These are phyloP conservation scores for Crypturellus undulatus DNA, from an alignment of 2,113 vertebrate genomes.

Conservation along the genomic window DNA sequence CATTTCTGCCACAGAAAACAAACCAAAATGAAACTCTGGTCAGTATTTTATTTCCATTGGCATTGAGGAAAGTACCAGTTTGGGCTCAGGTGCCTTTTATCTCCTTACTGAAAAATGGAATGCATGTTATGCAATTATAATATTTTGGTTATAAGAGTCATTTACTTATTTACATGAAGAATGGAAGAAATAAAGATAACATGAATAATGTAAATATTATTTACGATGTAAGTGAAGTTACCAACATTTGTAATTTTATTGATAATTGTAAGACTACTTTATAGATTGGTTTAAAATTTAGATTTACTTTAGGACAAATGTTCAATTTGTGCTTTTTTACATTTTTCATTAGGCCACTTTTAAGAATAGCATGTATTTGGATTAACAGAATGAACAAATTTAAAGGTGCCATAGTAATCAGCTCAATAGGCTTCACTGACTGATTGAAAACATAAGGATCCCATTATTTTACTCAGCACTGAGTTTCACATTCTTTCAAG, in stretches of 20 bases:
- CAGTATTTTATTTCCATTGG: neutral
- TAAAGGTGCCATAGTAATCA: neutral
- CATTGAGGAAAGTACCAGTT: neutral
- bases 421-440: neutral
- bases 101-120: neutral
- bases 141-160: neutral
- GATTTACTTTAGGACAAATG: neutral
- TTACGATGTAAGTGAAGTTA: slow-evolving; percentile 6
- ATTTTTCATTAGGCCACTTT: neutral
- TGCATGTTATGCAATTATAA: neutral
- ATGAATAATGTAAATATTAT: neutral
- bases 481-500: neutral
- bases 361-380: neutral
- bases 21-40: neutral
- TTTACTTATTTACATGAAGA: neutral
- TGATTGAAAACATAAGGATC: neutral
- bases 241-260: neutral
- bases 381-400: neutral
- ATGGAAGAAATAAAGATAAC: neutral
- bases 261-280: neutral
- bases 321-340: neutral
- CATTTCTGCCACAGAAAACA: neutral
- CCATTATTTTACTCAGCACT: neutral
- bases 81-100: neutral
- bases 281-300: neutral